Conservation (phyloP, 2,797 vertebrate species). For the Argyrosomus regius region DNA sequence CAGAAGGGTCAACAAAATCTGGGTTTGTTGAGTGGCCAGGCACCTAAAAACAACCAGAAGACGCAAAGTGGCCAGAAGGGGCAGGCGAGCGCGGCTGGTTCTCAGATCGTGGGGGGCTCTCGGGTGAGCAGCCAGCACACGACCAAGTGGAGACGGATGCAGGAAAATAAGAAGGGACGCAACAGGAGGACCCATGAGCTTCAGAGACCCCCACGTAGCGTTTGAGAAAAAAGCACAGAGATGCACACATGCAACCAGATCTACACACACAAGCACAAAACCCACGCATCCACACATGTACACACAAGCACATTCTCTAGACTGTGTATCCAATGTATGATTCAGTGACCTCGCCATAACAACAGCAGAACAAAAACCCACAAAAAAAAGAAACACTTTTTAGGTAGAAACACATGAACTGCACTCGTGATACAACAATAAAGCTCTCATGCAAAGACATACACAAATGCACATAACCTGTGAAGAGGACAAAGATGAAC, state of each 20-base stretch:
- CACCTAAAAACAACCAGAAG: slow-evolving; percentile 73
- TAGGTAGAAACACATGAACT: slow-evolving; percentile 54
- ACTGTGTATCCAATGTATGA: slow-evolving; percentile 61
- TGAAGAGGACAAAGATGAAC: slow-evolving; percentile 64
- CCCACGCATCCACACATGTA: slow-evolving; percentile 64
- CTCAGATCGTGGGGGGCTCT: slow-evolving; percentile 79
- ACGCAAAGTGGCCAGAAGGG: slow-evolving; percentile 79
- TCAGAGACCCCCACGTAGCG: slow-evolving; percentile 97
- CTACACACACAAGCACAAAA: slow-evolving; percentile 75
- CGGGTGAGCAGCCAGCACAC: slow-evolving; percentile 82
- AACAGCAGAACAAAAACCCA: slow-evolving; percentile 39
- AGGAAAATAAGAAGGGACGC: slow-evolving; percentile 98
- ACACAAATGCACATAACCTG: slow-evolving; percentile 67
- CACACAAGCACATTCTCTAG: slow-evolving; percentile 63
- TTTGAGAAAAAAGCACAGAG: slow-evolving; percentile 82
- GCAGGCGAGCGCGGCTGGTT: slow-evolving; percentile 86
- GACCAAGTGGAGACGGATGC: slow-evolving; percentile 97
- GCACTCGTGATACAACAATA: slow-evolving; percentile 24
- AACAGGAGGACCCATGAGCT: slow-evolving; percentile 99
- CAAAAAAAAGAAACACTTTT: slow-evolving; percentile 28
- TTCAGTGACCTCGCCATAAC: slow-evolving; percentile 68
- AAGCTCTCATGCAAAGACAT: slow-evolving; percentile 50
- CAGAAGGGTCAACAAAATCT: slow-evolving; percentile 64
- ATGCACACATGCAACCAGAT: slow-evolving; percentile 54
- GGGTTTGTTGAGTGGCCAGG: slow-evolving; percentile 54